Evolutionary conservation across 2,797 vertebrate species (phyloP), one percentile per base, ranked within the genome.

Genomic region (Podargus strigoides): DNA sequence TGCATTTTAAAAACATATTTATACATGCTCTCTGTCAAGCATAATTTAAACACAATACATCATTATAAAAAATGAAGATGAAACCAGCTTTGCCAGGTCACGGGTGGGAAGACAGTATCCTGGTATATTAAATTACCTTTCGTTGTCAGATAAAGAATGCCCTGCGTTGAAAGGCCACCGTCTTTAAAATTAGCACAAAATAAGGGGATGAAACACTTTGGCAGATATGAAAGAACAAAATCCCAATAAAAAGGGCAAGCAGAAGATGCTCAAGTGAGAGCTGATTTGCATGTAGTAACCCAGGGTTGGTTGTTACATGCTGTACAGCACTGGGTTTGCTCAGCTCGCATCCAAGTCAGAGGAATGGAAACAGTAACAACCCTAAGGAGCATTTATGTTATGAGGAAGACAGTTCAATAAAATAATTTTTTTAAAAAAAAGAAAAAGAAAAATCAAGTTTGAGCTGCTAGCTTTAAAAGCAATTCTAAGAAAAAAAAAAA

Each of bases 21-120:
- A 78, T 73, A 73, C 41, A 94, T 90, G 85, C 58, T 86, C 62
- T 89, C 83, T 73, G 69, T 85, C 94, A 84, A 85, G 77, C 73
- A 73, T 50, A 68, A 66, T 41, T 94, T 94, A 94, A 93, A 94
- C 18, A 14, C 34, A 46, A 55, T 84, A 72, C 3, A 59, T 91
- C 85, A 84, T 22, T 72, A 80, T 87, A 89, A 94, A 89, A 91
- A 74, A 60, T 17, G 66, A 73, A 79, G 75, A 89, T n/a, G 21
- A 87, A 92, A 77, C 27, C 50, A 77, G 30, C 50, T 92, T 68
- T 74, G 53, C 56, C 46, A 74, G 49, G 82, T 52, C 64, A 52
- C 63, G 80, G 49, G 9, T 55, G 24, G 56, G 27, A 75, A 87
- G 46, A 58, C 8, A 44, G 49, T 41, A 49, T 85, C 68, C 66